A percentile compares a stretch with the other conserved stretches of the same genome.
phyloP scores from a whole-genome alignment of 2,888 invertebrate genomes.

The Onthophagus sagittarius region DNA sequence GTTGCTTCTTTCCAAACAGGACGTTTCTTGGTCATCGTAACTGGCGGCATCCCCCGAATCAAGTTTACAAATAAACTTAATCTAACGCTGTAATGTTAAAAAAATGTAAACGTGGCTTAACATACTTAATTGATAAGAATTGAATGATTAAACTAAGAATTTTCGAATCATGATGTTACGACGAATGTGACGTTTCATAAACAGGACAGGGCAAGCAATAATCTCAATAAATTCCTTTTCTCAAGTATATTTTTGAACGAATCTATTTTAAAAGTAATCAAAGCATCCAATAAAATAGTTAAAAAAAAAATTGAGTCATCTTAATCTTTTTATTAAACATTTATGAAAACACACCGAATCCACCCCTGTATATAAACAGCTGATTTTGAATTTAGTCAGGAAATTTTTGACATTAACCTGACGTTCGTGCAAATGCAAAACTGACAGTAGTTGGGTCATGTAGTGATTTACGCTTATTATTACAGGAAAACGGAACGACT shows the following conservation, averaged over 20 bases:
- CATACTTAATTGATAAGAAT: neutral
- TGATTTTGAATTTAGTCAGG: conserved; percentile 19
- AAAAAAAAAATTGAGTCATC: neutral
- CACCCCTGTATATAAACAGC: conserved; percentile 4
- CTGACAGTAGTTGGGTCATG: conserved; percentile 1
- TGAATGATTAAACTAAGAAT: neutral
- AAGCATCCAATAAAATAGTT: no score
- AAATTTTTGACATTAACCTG: conserved; percentile 18
- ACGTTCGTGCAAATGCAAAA: conserved; percentile 12
- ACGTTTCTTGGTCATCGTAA: conserved; percentile 21
- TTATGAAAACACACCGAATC: conserved; percentile 3
- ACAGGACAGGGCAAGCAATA: neutral
- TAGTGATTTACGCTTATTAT: neutral
- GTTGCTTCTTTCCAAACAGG: conserved; percentile 62
- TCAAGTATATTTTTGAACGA: neutral
- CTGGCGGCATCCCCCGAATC: conserved; percentile 12
- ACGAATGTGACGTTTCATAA: neutral
- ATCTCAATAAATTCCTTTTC: neutral
- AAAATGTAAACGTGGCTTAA: neutral
- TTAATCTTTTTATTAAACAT: neutral
- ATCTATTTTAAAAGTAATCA: neutral
- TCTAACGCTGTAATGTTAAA: neutral
- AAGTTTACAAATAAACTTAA: neutral
- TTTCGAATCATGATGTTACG: neutral
- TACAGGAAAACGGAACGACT: neutral